These are phyloP conservation scores for Diarsia rubi DNA, from an alignment of 2,888 invertebrate species.

Conservation along the genomic window DNA sequence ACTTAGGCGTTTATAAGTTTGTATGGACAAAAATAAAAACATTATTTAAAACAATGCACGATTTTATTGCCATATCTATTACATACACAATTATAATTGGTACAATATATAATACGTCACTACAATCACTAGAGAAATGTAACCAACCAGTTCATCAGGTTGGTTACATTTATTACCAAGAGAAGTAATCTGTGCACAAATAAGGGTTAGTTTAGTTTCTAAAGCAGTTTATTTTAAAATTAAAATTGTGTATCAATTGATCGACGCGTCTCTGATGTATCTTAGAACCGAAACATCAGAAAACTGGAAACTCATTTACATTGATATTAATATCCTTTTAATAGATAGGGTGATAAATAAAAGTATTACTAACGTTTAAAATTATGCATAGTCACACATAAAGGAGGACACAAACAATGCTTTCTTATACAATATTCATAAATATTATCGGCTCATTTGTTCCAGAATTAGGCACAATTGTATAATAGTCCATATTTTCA, in stretches of 20 bases:
- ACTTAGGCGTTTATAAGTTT: constrained; percentile 57
- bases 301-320: constrained; percentile 74
- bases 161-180: constrained; percentile 52
- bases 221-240: constrained; percentile 71
- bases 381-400: constrained; percentile 85
- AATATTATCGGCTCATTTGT: constrained; percentile 71
- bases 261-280: constrained; percentile 76
- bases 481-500: constrained; percentile 67
- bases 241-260: constrained; percentile 89
- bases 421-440: constrained; percentile 71
- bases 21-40: constrained; percentile 69
- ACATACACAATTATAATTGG: constrained; percentile 89
- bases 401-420: constrained; percentile 75
- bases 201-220: constrained; percentile 72
- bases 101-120: constrained; percentile 76
- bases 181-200: constrained; percentile 65
- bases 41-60: constrained; percentile 82
- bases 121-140: constrained; percentile 57
- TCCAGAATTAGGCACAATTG: constrained; percentile 70
- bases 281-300: constrained; percentile 86
- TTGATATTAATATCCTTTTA: constrained; percentile 73
- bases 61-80: constrained; percentile 88
- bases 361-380: constrained; percentile 76
- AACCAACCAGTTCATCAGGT: no score
- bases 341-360: constrained; percentile 82